These are phyloP conservation scores for Euproctis similis DNA, from an alignment of 2,888 invertebrate species.

Conservation along the genomic window DNA sequence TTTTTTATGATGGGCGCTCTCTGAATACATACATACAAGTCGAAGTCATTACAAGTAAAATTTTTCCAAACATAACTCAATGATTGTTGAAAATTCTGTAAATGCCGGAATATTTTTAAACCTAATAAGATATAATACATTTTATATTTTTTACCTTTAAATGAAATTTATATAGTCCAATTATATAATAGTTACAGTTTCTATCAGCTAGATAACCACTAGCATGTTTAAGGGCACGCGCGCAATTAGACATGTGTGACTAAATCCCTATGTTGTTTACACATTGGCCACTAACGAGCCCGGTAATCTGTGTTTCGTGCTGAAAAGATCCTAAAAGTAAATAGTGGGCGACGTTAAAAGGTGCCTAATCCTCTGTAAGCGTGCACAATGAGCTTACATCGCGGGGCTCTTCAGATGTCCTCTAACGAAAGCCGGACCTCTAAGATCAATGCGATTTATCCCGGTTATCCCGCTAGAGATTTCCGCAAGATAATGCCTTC, in stretches of 20 bases:
- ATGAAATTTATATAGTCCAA: too few species aligned
- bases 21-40: too few species aligned
- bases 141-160: too few species aligned
- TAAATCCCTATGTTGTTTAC: constrained; percentile 32
- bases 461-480: constrained; percentile 34
- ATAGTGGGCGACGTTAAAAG: constrained; percentile 65
- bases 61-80: too few species aligned
- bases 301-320: constrained; percentile 37
- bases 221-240: too few species aligned
- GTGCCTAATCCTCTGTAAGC: constrained; percentile 60
- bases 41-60: too few species aligned
- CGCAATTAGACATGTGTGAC: constrained; percentile 10
- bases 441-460: constrained; percentile 61
- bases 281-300: constrained; percentile 37
- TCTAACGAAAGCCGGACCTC: constrained; percentile 50
- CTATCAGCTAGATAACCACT: too few species aligned
- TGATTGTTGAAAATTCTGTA: too few species aligned
- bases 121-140: too few species aligned
- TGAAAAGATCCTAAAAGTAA: constrained; percentile 46
- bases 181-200: too few species aligned
- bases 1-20: too few species aligned
- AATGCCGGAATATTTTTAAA: too few species aligned
- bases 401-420: constrained; percentile 49
- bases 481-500: constrained; percentile 45
- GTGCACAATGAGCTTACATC: constrained; percentile 62